Conservation (phyloP, 2,888 invertebrate genomes). For the Criorhina ranunculi region DNA sequence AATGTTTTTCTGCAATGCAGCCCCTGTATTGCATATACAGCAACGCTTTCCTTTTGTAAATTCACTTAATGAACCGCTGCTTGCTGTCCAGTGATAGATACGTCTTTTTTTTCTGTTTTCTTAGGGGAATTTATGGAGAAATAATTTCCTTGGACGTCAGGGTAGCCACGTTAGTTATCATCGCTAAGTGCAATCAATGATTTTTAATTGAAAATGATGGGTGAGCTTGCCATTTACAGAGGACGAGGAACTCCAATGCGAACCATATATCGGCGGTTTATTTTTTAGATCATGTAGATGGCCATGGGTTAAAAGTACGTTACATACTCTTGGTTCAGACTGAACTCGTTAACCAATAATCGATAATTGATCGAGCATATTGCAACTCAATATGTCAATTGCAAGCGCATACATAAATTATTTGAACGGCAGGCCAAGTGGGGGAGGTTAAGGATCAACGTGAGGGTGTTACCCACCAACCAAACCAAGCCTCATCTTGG, state of each 20-base stretch:
- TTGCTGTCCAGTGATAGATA: slow-evolving; percentile 14
- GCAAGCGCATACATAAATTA: slow-evolving; percentile 40
- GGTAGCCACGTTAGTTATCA: slow-evolving; percentile 63
- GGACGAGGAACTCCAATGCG: slow-evolving; percentile 25
- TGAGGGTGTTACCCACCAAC: slow-evolving; percentile 5
- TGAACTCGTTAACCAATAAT: slow-evolving; percentile 57
- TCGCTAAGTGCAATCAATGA: slow-evolving; percentile 75
- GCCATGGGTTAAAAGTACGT: slow-evolving; percentile 64
- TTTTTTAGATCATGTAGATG: slow-evolving; percentile 48
- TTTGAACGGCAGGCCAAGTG: neutral
- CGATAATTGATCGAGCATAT: slow-evolving; percentile 62
- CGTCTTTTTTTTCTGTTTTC: slow-evolving; percentile 22
- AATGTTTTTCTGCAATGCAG: slow-evolving; percentile 61
- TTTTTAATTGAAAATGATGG: slow-evolving; percentile 76
- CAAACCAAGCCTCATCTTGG: slow-evolving; percentile 9
- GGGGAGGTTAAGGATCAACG: slow-evolving; percentile 7
- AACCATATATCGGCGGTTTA: slow-evolving; percentile 38
- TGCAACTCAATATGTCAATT: slow-evolving; percentile 38
- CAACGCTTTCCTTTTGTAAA: slow-evolving; percentile 32
- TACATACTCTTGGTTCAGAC: slow-evolving; percentile 5
- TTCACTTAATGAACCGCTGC: slow-evolving; percentile 55
- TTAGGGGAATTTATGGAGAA: slow-evolving; percentile 74
- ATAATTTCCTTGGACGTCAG: slow-evolving; percentile 72
- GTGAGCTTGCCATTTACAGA: slow-evolving; percentile 48
- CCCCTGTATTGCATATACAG: slow-evolving; percentile 20